Evolutionary conservation across 2,888 invertebrate genomes (phyloP).

Genomic region (Anoplius nigerrimus): DNA sequence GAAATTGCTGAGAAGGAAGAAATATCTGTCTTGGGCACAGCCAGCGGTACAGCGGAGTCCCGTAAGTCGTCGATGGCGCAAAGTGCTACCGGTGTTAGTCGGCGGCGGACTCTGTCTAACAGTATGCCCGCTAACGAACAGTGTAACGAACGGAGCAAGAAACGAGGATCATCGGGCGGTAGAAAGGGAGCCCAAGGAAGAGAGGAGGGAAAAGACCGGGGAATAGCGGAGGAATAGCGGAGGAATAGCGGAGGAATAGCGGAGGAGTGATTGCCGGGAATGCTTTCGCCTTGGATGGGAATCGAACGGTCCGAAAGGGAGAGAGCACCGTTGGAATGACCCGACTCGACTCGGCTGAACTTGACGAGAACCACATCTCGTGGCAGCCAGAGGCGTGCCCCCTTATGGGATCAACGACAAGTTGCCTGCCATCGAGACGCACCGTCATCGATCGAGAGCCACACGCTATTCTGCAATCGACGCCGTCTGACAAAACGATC

Average conservation of each 20-base stretch:
- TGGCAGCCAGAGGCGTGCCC: too few species aligned
- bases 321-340: constrained; percentile 53
- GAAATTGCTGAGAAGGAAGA: constrained; percentile 33
- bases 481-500: too few species aligned
- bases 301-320: constrained; percentile 47
- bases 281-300: constrained; percentile 54
- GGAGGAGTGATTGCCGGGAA: constrained; percentile 47
- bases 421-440: too few species aligned
- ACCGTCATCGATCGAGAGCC: too few species aligned
- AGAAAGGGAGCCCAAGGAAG: not conserved
- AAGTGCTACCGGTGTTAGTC: constrained; percentile 7
- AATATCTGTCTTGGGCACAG: constrained; percentile 53
- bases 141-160: constrained; percentile 15
- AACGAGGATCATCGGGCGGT: not conserved
- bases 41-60: constrained; percentile 3
- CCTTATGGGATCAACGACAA: too few species aligned
- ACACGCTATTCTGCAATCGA: too few species aligned
- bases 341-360: constrained; percentile 9
- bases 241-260: constrained; percentile 27
- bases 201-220: not conserved
- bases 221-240: not conserved
- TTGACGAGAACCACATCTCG: too few species aligned
- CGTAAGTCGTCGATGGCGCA: constrained; percentile 28
- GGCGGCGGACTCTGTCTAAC: constrained; percentile 19
- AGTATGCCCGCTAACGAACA: constrained; percentile 13